Evolutionary conservation across 2,797 vertebrate genomes (phyloP), one percentile per base, ranked within the genome.

Genomic region (Pteronotus mesoamericanus): DNA sequence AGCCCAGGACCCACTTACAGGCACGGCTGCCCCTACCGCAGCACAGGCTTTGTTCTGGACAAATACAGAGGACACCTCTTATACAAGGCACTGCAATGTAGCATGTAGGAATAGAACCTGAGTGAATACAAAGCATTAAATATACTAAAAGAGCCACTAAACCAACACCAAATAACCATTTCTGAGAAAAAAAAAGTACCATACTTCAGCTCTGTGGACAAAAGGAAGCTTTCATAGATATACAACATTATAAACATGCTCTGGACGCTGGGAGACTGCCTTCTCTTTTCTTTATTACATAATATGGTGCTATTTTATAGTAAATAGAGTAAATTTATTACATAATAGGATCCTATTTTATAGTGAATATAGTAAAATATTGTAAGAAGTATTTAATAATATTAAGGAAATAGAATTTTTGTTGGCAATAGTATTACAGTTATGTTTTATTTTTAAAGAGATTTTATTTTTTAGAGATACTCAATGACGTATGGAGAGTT

Each of bases 361-460:
- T 1, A 32, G 53, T 26, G 94, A 95, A 92, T 16, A 59, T 0
- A 89, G 12, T 12, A 75, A 51, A 77, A 77, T 21, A 57, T 53
- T 69, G 93, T 86, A 66, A 79, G n/a, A 74, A 51, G 4, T 55
- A 78, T 68, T 82, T 80, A 66, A 75, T 32, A 15, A 91, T 29
- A 84, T 29, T 77, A 89, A 92, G 12, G 64, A 94, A 88, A 80
- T 89, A 16, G 42, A 32, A 42, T 22, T 82, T 79, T 93, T 83
- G 69, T 51, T 80, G 55, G 59, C 77, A 84, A 75, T 48, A 42
- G 26, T 55, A 68, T 48, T 91, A 77, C 5, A 77, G 11, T 69
- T 78, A 82, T 12, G 26, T 46, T 51, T 77, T 83, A 74, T 16
- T 83, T 91, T 92, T 83, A 55, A 91, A 93, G 34, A 96, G 48